A percentile compares a stretch with the other conserved stretches of the same genome.
phyloP scores from a whole-genome alignment of 1,140 invertebrate species.

The Hirudo medicinalis region DNA sequence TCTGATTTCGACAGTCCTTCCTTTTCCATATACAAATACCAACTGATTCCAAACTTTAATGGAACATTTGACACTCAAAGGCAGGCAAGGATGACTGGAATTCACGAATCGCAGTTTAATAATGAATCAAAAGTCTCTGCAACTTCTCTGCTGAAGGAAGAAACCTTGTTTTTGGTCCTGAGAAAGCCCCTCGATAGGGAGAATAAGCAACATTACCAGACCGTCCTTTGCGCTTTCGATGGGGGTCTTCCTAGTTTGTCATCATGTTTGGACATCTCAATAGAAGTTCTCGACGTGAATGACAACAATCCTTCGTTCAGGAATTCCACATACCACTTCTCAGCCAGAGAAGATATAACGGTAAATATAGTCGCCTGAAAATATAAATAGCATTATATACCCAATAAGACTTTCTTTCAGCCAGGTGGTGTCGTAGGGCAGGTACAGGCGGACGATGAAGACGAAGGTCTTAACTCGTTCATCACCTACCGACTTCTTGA shows the following conservation, averaged over 20 bases:
- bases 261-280: constrained; percentile 5
- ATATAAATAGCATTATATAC: no score
- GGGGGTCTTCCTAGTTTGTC: constrained; percentile 14
- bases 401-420: no score
- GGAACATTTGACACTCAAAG: neutral
- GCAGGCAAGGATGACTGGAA: neutral
- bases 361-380: constrained; percentile 29
- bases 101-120: constrained; percentile 8
- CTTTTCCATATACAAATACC: constrained; percentile 18
- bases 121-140: no score
- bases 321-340: constrained; percentile 41
- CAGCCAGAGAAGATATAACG: constrained; percentile 73
- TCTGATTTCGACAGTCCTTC: constrained; percentile 21
- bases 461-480: constrained; percentile 32
- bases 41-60: neutral
- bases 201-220: constrained; percentile 13
- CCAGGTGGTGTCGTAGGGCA: constrained; percentile 66
- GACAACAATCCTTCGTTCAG: constrained; percentile 40
- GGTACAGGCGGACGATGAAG: constrained; percentile 50
- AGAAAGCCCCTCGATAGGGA: constrained; percentile 20
- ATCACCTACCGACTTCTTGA: constrained; percentile 56
- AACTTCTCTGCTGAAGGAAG: neutral
- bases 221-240: constrained; percentile 19
- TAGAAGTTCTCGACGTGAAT: constrained; percentile 30
- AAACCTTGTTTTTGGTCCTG: constrained; percentile 14